Percentiles rank a stretch among this genome's conserved stretches.
phyloP scores from a whole-genome alignment of 2,888 invertebrate genomes.

The Megaustenia siamemsis region DNA sequence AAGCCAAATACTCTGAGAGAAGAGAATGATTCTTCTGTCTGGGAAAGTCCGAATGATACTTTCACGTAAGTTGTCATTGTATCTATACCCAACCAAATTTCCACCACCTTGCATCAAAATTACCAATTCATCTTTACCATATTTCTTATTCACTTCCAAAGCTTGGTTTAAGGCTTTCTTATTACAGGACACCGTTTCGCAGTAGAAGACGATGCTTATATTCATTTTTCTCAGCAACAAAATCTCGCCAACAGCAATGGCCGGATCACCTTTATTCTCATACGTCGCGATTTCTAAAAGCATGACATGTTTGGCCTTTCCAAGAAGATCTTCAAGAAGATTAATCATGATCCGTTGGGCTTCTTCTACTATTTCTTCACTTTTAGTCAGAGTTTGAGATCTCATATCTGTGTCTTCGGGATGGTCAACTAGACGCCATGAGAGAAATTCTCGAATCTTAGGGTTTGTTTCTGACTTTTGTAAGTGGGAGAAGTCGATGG shows the following conservation, averaged over 20 bases:
- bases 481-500: not conserved
- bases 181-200: conserved; percentile 30
- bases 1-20: conserved; percentile 55
- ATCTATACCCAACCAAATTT: conserved; percentile 56
- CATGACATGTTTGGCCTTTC: conserved; percentile 53
- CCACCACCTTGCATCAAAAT: conserved; percentile 62
- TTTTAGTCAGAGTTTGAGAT: conserved; percentile 43
- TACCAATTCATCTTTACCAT: conserved; percentile 49
- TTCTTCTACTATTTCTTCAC: conserved; percentile 51
- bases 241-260: conserved; percentile 59
- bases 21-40: conserved; percentile 38
- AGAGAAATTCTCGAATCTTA: conserved; percentile 27
- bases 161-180: conserved; percentile 36
- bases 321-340: conserved; percentile 19
- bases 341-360: conserved; percentile 46
- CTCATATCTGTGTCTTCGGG: conserved; percentile 39
- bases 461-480: not conserved
- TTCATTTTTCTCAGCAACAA: conserved; percentile 47
- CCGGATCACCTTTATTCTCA: conserved; percentile 62
- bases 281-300: conserved; percentile 57
- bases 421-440: conserved; percentile 53
- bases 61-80: conserved; percentile 6
- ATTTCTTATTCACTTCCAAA: not conserved
- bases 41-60: conserved; percentile 46
- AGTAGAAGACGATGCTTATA: conserved; percentile 53